These are phyloP conservation scores for Pelobates cultripes DNA, from an alignment of 2,797 vertebrate genomes.

Conservation along the genomic window DNA sequence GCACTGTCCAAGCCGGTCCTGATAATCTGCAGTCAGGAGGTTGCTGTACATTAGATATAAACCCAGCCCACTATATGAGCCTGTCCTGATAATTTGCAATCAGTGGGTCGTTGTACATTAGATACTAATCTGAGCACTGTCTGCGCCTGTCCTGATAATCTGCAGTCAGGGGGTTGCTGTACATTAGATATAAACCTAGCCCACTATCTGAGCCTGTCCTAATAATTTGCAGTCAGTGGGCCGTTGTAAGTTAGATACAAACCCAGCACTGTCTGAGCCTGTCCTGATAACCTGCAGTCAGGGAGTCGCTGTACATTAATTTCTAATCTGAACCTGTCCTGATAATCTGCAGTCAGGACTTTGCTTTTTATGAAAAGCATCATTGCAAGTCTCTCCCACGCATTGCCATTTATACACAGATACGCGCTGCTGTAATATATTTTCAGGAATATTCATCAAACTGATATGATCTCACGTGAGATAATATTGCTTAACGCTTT, in stretches of 20 bases:
- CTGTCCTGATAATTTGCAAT: not conserved
- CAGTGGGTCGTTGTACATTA: not conserved
- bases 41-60: not conserved
- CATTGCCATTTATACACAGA: constrained; percentile 2
- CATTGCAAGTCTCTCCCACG: not conserved
- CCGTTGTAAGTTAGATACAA: not conserved
- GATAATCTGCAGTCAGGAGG: not conserved
- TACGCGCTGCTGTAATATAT: not conserved
- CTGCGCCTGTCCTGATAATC: constrained; percentile 10
- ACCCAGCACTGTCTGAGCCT: not conserved
- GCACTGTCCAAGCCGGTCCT: not conserved
- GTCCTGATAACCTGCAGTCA: constrained; percentile 12
- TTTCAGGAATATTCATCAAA: not conserved
- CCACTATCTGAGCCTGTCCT: not conserved
- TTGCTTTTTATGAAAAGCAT: not conserved
- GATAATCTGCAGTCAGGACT: not conserved
- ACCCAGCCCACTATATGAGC: too few relatives aligned
- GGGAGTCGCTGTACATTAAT: constrained; percentile 6
- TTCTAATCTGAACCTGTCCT: not conserved
- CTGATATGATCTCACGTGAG: constrained; percentile 2
- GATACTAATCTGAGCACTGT: not conserved
- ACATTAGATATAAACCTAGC: too few relatives aligned
- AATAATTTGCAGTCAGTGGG: not conserved
- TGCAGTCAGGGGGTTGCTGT: not conserved
- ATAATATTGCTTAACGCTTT: not conserved